Evolutionary conservation across 1,140 invertebrate genomes (phyloP), one percentile per base, ranked within the genome.

Genomic region (Drosophila murphyi): DNA sequence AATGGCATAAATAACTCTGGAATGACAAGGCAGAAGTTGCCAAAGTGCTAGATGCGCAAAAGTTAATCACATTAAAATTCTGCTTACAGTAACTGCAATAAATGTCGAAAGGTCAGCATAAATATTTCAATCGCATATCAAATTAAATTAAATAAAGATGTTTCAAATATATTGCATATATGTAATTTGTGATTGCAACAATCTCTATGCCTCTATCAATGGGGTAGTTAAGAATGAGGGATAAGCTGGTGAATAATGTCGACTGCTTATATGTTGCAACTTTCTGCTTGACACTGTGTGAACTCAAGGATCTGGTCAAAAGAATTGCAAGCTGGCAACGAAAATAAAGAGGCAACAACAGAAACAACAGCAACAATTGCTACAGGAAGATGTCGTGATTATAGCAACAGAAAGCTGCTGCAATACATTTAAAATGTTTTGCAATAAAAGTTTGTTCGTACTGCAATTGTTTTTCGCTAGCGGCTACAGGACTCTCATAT

Each of bases 381-480:
- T 55, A 48, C 47, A 76, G 65, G 59, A 52, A 63, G 69, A 54
- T 39, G 51, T 59, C 60, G 45, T 63, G 52, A 43, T 50, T 51
- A 37, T 52, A n/a, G 62, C 62, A 72, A 51, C 59, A 51, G 73
- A 79, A 67, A 79, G 45, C 71, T 61, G 76, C 55, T 77, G 70
- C 57, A 61, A 74, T 80, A 87, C 83, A 87, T 87, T 88, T 89
- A 74, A 88, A 87, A 87, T 87, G 83, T 83, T 87, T 87, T 87
- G 83, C 83, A 87, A 87, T 87, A 87, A 87, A 87, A 87, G 62
- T 87, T 87, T 73, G 78, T 78, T 72, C 80, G 63, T 67, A 67
- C 65, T 80, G 72, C 83, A 87, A 87, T 87, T 87, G 83, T 89
- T 88, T 80, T 78, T 60, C 52, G 56, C 69, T 72, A 52, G 61